These are phyloP conservation scores for Hippolais icterina DNA, from an alignment of 2,113 vertebrate genomes.

Conservation along the genomic window DNA sequence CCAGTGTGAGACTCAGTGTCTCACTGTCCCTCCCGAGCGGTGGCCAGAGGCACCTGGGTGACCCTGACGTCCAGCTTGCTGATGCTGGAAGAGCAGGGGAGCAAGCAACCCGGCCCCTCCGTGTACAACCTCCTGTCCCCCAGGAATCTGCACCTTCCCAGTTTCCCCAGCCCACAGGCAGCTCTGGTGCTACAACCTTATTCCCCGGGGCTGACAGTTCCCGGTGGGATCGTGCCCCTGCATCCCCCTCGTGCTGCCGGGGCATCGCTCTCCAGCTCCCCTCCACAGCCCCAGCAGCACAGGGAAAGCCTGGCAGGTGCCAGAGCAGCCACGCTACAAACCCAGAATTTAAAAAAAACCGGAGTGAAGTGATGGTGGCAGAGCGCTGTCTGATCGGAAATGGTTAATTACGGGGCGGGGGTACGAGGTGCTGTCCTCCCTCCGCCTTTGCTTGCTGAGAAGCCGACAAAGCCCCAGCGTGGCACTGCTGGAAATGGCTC, in stretches of 20 bases:
- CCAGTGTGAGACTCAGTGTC: not conserved
- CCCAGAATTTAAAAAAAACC: not conserved
- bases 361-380: not conserved
- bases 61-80: accelerated
- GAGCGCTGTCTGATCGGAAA: not conserved
- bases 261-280: accelerated
- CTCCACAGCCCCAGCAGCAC: not conserved
- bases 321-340: not conserved
- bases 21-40: accelerated
- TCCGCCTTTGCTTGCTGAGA: too few species aligned
- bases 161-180: not conserved
- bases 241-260: accelerated
- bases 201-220: not conserved
- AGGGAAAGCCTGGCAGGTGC: not conserved
- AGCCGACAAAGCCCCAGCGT: not conserved
- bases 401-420: not conserved
- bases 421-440: not conserved
- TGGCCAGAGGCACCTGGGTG: not conserved
- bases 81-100: not conserved
- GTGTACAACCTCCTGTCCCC: not conserved
- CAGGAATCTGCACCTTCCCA: not conserved
- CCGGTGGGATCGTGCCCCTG: not conserved
- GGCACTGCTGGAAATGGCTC: not conserved
- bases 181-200: accelerated
- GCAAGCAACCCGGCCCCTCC: not conserved